phyloP scores from a whole-genome alignment of 1,140 invertebrate species.

The Cotesia typhae region DNA sequence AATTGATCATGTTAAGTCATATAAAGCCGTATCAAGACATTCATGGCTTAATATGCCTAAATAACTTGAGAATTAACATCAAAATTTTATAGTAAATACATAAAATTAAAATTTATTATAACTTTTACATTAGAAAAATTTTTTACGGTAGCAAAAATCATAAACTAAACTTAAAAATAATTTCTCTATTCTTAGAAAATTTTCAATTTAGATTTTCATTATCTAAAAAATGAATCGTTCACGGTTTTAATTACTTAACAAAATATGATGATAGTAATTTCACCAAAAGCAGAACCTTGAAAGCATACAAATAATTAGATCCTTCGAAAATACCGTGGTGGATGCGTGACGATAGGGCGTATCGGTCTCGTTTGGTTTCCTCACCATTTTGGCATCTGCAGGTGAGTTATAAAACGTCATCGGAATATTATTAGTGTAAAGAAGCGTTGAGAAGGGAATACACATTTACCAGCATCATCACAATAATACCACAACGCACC shows the following conservation, averaged over 20 bases:
- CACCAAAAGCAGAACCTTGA: background rate
- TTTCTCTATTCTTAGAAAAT: no score
- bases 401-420: conserved; percentile 10
- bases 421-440: background rate
- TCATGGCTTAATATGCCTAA: no score
- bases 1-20: no score
- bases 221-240: background rate
- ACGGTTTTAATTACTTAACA: no score
- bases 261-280: background rate
- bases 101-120: no score
- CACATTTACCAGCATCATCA: conserved; percentile 43
- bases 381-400: conserved; percentile 32
- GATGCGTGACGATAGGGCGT: conserved; percentile 34
- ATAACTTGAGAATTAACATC: no score
- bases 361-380: conserved; percentile 22
- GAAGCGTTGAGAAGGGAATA: background rate
- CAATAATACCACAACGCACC: conserved; percentile 57
- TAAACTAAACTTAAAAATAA: no score
- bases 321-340: background rate
- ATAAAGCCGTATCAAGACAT: no score
- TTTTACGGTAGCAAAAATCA: no score
- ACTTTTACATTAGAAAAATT: no score
- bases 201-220: no score
- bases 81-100: no score
- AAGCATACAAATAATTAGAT: background rate